Evolutionary conservation across 2,113 vertebrate species (phyloP).

Genomic region (Fulica atra): DNA sequence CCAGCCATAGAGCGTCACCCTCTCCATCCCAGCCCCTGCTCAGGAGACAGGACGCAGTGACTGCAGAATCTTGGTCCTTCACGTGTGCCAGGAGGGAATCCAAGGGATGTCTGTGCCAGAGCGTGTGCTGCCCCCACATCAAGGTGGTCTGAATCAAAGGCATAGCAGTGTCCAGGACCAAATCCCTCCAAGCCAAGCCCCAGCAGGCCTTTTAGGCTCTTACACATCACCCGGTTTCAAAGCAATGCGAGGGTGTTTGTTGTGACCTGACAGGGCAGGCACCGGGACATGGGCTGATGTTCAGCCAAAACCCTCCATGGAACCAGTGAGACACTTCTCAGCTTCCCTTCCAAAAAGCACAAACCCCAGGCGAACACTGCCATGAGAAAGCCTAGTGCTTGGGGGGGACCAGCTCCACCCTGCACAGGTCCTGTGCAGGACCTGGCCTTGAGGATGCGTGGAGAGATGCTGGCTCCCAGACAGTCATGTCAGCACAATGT

Average conservation of each 20-base stretch:
- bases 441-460: accelerated
- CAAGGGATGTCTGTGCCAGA: accelerated
- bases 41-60: too few relatives aligned
- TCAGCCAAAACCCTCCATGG: neutral
- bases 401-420: neutral
- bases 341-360: neutral
- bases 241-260: neutral
- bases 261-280: neutral
- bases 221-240: neutral
- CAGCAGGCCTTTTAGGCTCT: neutral
- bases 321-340: neutral
- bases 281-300: neutral
- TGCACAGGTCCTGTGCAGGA: neutral
- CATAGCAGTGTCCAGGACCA: neutral
- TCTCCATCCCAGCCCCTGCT: neutral
- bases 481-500: neutral
- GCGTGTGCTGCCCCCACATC: neutral
- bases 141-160: accelerated
- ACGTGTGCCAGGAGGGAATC: neutral
- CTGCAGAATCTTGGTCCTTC: neutral
- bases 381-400: neutral
- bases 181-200: neutral
- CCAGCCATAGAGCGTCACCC: neutral
- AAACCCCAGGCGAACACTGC: neutral
- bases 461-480: neutral